Base-by-base conservation (phyloP, 2,113 vertebrate genomes). In the Calyptommatus sinebrachiatus region DNA sequence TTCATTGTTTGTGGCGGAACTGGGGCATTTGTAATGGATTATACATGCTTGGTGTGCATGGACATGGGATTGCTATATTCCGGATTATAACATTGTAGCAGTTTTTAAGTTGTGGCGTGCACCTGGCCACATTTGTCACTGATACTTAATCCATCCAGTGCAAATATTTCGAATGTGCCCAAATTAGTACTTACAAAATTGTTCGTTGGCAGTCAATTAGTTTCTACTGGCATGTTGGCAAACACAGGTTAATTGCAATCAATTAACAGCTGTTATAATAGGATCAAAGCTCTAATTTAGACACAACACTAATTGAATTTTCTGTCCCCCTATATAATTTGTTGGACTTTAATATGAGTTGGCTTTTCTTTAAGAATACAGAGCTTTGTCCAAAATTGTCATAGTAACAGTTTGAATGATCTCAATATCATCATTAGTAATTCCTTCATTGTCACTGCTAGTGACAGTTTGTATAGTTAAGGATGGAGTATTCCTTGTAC, bases 161-260 rank as follows among this genome's bases (percentile, higher is more conserved):
- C 31, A 70, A 78, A 78, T 45, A 70, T 61, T 70, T 78, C 67
- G n/a, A 60, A 69, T 70, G 24, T 35, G 4, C 31, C 31, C 70
- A 61, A 61, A 78, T 61, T 70, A 35, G 67, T 70, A 70, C 61
- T 78, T 78, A 70, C 67, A 70, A 70, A 70, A 78, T 78, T 78
- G 77, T 53, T 70, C 22, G 50, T 22, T 78, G 77, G 67, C 77
- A 78, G 70, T 70, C 67, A 70, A 61, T 78, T 78, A 60, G 67
- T n/a, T 45, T 61, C 70, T 70, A 41, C 67, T 70, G 77, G 29
- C 50, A 78, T 70, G 76, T 70, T 60, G 29, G 76, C 61, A 78
- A 78, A 78, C 53, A 70, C 53, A 70, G 50, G 67, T 70, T 70
- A 78, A 78, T 78, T 78, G 77, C 29, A 70, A 70, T 60, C 67